Evolutionary conservation across 2,888 invertebrate genomes (phyloP), one percentile per base, ranked within the genome.

Genomic region (Slavum lentiscoides): DNA sequence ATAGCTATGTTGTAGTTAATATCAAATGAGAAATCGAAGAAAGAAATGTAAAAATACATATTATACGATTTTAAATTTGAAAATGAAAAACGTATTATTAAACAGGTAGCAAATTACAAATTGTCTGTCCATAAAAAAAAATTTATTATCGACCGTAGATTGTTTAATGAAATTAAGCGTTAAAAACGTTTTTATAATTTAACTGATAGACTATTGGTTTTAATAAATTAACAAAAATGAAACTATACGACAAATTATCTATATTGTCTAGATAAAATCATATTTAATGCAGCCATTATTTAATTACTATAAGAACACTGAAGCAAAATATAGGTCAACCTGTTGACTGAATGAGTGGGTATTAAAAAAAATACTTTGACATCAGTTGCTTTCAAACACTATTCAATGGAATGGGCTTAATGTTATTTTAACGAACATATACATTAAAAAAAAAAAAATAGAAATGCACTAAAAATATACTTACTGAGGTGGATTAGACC

Each of bases 401-500:
- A 21, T 43, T 43, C 43, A 43, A 43, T 43, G 43, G 43, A 13
- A 67, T 17, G 4, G 8, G 15, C 15, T 21, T 11, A 69, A 9
- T 19, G 30, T 53, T 49, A 23, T 39, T n/a, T 37, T 59, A 19
- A n/a, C 37, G 17, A 30, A 58, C 17, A 39, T 49, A 37, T 21
- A 72, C 2, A 43, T 43, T 21, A 8, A 23, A 61, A 61, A 23
- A 11, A 55, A 19, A n/a, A n/a, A n/a, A n/a, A n/a, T 30, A 43
- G 37, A 59, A 49, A 59, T 19, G 11, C 19, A 30, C 30, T 30
- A 43, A 55, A 59, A 59, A 30, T 68, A 1, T 62, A 70, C 77
- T 77, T 70, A 77, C 77, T 77, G 61, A 62, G 69, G 53, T 37
- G 49, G 53, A 49, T 76, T 68, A 49, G 77, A 39, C 70, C 43